These are phyloP conservation scores for Pteria penguin DNA, from an alignment of 2,888 invertebrate genomes.

Conservation along the genomic window DNA sequence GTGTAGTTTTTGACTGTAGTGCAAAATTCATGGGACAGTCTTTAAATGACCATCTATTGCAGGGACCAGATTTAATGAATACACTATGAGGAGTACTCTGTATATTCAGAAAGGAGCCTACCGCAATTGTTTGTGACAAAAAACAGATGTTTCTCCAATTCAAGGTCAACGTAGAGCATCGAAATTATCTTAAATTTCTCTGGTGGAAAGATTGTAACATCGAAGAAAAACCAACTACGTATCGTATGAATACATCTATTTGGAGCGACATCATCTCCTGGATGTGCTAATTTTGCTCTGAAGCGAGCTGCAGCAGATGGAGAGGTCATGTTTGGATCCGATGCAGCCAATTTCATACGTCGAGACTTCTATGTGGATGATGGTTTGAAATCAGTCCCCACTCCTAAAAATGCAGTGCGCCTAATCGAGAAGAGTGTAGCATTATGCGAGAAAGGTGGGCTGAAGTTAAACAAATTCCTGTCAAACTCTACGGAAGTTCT, in stretches of 20 bases:
- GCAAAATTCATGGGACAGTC: constrained; percentile 36
- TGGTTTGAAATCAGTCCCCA: constrained; percentile 44
- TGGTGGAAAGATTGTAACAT: constrained; percentile 47
- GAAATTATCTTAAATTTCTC: constrained; percentile 33
- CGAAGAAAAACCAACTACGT: constrained; percentile 28
- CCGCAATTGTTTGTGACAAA: constrained; percentile 38
- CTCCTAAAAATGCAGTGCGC: constrained; percentile 36
- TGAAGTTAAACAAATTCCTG: constrained; percentile 53
- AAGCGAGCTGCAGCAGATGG: constrained; percentile 35
- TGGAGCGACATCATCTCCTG: constrained; percentile 42
- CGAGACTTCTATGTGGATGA: constrained; percentile 58
- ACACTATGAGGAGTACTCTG: constrained; percentile 16
- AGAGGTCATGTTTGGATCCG: constrained; percentile 31
- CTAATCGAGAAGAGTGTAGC: constrained; percentile 37
- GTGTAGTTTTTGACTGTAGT: constrained; percentile 47
- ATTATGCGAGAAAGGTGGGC: constrained; percentile 45
- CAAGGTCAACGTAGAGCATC: constrained; percentile 27
- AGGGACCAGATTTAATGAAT: constrained; percentile 39
- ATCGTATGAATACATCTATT: constrained; percentile 41
- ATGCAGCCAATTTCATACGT: constrained; percentile 41
- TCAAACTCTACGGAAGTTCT: constrained; percentile 55
- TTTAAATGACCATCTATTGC: constrained; percentile 40
- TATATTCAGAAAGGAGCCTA: constrained; percentile 23
- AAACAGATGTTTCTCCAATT: constrained; percentile 37
- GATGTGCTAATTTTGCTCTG: constrained; percentile 50